These are phyloP conservation scores for Oryzias javanicus DNA, from an alignment of 2,113 vertebrate species.

Conservation along the genomic window DNA sequence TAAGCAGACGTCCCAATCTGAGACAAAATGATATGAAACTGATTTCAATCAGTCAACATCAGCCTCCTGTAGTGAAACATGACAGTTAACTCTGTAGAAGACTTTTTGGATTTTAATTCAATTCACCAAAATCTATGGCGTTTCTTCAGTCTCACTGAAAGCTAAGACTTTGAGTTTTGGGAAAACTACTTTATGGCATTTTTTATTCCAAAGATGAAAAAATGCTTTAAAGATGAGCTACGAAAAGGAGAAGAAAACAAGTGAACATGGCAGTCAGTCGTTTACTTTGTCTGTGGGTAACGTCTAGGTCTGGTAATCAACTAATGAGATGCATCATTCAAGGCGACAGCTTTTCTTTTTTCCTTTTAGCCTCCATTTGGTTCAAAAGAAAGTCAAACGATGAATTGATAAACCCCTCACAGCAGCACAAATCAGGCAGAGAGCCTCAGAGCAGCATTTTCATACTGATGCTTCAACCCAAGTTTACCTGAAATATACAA, in stretches of 20 bases:
- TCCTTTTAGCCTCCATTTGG: constrained; percentile 24
- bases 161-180: not conserved
- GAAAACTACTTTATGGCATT: constrained; percentile 1
- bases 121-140: no score
- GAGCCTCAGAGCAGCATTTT: constrained; percentile 13
- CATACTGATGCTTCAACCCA: constrained; percentile 24
- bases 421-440: constrained; percentile 33
- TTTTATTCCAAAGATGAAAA: not conserved
- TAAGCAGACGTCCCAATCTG: no score
- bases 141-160: no score
- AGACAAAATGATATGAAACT: no score
- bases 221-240: not conserved
- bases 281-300: not conserved
- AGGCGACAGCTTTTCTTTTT: constrained; percentile 4
- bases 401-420: constrained; percentile 35
- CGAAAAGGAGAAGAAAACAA: constrained; percentile 4
- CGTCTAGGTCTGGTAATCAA: not conserved
- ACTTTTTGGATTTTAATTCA: no score
- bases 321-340: constrained; percentile 51
- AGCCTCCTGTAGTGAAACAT: no score
- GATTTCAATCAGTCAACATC: no score
- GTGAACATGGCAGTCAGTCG: constrained; percentile 11
- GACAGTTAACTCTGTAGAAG: no score
- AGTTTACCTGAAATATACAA: constrained; percentile 3
- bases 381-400: constrained; percentile 45